Conservation (phyloP, 2,113 vertebrate genomes). For the Gymnogyps californianus region DNA sequence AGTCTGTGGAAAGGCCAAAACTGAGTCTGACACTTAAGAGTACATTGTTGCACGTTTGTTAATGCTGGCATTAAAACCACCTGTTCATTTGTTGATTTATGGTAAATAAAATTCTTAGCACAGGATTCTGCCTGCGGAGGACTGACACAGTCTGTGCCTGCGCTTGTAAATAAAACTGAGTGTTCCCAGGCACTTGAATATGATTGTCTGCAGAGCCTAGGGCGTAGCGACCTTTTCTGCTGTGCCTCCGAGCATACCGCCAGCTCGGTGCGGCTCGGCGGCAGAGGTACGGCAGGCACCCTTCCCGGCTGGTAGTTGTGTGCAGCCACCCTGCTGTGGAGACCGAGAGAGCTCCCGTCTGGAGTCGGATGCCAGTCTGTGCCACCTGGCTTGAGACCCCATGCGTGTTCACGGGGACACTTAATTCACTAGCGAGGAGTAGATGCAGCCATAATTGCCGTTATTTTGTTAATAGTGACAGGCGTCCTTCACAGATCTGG, state of each 20-base stretch:
- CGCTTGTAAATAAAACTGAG: background rate
- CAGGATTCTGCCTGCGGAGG: background rate
- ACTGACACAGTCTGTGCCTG: background rate
- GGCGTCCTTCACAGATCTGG: background rate
- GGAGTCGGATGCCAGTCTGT: no score
- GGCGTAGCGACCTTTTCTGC: background rate
- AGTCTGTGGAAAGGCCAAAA: background rate
- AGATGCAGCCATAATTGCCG: background rate
- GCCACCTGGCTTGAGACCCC: background rate
- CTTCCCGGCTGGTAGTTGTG: background rate
- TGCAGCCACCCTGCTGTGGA: no score
- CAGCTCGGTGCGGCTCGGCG: rapidly evolving
- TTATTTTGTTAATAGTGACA: background rate
- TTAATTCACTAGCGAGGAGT: no score
- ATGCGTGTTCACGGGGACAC: rapidly evolving
- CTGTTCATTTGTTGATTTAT: background rate
- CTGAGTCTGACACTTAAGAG: background rate
- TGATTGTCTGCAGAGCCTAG: background rate
- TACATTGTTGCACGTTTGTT: background rate
- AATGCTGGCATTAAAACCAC: background rate
- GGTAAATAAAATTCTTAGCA: background rate
- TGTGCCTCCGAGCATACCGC: rapidly evolving
- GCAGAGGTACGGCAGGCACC: rapidly evolving
- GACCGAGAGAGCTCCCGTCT: background rate
- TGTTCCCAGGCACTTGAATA: background rate